Percentiles rank a stretch among this genome's conserved stretches.
phyloP scores from a whole-genome alignment of 1,140 invertebrate genomes.

The Tribolium castaneum region DNA sequence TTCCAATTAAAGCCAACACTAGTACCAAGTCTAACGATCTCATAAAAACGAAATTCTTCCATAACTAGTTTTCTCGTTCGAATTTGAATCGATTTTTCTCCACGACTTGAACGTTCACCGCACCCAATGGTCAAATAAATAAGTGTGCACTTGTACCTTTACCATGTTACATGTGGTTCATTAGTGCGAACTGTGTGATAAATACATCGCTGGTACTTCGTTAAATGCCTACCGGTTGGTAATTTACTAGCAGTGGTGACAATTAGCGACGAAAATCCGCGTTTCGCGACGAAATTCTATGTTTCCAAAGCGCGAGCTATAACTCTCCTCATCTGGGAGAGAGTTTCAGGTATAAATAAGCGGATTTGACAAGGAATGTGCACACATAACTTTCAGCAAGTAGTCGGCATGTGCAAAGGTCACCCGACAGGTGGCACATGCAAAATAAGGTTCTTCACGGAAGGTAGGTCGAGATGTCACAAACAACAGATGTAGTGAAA shows the following conservation, averaged over 20 bases:
- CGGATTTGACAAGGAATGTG: neutral
- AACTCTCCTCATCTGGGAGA: too few species aligned
- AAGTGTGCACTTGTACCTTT: slow-evolving; percentile 36
- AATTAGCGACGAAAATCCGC: neutral
- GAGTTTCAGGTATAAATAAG: neutral
- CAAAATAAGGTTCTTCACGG: neutral
- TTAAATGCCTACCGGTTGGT: slow-evolving; percentile 12
- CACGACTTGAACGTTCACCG: slow-evolving; percentile 24
- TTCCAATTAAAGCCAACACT: slow-evolving; percentile 4
- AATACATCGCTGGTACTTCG: slow-evolving; percentile 36
- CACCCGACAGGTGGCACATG: slow-evolving; percentile 10
- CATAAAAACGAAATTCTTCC: slow-evolving; percentile 16
- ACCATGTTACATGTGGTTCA: slow-evolving; percentile 41
- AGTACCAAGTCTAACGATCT: neutral
- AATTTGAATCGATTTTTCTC: slow-evolving; percentile 10
- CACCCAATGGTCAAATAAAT: slow-evolving; percentile 40
- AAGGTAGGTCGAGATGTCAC: slow-evolving; percentile 32
- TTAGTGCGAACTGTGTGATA: slow-evolving; percentile 40
- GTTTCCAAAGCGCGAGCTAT: neutral
- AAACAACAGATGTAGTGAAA: neutral
- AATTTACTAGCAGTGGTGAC: slow-evolving; percentile 14
- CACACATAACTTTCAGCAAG: slow-evolving; percentile 15
- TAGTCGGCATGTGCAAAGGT: slow-evolving; percentile 14
- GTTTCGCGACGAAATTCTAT: neutral
- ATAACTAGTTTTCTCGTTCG: slow-evolving; percentile 3